phyloP scores from a whole-genome alignment of 2,888 invertebrate species.

The Julus scandinavius region DNA sequence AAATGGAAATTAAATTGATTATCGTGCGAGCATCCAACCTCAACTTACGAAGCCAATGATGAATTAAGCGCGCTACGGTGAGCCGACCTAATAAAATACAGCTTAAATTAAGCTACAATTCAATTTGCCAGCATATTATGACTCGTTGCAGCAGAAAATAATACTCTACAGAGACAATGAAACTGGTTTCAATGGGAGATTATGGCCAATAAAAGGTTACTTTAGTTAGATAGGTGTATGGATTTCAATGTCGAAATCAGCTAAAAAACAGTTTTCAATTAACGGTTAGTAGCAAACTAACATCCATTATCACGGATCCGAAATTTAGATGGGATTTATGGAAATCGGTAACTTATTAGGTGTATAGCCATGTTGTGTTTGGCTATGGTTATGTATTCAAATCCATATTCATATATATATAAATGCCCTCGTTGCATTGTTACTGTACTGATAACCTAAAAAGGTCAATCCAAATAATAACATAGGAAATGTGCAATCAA shows the following conservation, averaged over 20 bases:
- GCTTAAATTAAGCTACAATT: background rate
- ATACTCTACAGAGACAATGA: background rate
- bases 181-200: background rate
- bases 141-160: background rate
- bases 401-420: no score
- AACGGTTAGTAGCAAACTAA: no score
- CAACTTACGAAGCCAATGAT: slow-evolving; percentile 23
- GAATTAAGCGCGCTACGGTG: background rate
- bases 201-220: slow-evolving; percentile 12
- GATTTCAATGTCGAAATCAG: background rate
- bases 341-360: no score
- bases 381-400: no score
- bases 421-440: no score
- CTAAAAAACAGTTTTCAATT: no score
- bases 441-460: no score
- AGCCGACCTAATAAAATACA: background rate
- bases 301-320: no score
- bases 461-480: no score
- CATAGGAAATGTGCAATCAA: no score
- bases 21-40: slow-evolving; percentile 14
- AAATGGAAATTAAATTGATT: slow-evolving; percentile 42
- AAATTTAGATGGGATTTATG: no score
- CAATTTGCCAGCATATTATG: slow-evolving; percentile 6
- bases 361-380: no score
- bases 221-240: background rate